These are phyloP conservation scores for Nephrotoma appendiculata DNA, from an alignment of 2,888 invertebrate species.

Conservation along the genomic window DNA sequence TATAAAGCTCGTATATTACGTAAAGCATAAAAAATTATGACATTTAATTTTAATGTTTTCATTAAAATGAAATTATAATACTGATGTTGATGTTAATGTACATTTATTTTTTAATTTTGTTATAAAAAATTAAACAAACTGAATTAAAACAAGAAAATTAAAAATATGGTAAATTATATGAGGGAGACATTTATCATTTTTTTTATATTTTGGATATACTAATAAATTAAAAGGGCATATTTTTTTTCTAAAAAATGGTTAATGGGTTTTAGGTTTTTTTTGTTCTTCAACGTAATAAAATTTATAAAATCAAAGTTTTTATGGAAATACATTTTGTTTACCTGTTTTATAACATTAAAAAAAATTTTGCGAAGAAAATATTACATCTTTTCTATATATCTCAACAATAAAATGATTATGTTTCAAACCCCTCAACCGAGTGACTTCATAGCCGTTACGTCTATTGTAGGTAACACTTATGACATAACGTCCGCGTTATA, in stretches of 20 bases:
- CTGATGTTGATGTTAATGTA: background rate
- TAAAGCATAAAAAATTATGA: background rate
- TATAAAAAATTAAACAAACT: background rate
- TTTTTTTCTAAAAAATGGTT: background rate
- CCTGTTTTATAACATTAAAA: background rate
- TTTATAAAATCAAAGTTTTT: background rate
- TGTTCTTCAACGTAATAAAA: background rate
- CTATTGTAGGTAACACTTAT: too few species aligned
- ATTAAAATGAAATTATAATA: background rate
- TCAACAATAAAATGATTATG: too few species aligned
- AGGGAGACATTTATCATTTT: background rate
- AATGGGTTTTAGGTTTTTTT: background rate
- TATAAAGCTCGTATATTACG: background rate
- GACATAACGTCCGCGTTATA: too few species aligned
- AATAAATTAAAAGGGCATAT: background rate
- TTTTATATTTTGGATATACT: background rate
- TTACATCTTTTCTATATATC: too few species aligned
- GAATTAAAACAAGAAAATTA: background rate
- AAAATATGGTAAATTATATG: background rate
- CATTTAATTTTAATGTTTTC: background rate
- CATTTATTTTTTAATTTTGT: background rate
- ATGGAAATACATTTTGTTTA: background rate
- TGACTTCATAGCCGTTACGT: too few species aligned
- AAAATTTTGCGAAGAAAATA: too few species aligned
- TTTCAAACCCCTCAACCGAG: too few species aligned